Percentiles rank a stretch among this genome's conserved stretches.
Evolutionary conservation across 2,888 invertebrate species (phyloP).

Genomic region (Caenorhabditis sp.): DNA sequence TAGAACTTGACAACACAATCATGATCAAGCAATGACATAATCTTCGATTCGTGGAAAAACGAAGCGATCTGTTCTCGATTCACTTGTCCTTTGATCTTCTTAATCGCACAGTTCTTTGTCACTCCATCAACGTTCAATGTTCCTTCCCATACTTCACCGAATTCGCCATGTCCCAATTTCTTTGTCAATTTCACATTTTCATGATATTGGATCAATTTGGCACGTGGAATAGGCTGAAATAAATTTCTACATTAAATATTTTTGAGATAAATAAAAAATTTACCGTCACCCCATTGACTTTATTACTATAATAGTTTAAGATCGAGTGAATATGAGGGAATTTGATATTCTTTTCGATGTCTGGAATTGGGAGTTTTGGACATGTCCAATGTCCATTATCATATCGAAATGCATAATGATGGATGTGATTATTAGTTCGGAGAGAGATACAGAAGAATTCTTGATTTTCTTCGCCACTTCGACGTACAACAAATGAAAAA

Average conservation of each 20-base stretch:
- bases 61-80: not conserved
- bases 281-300: not conserved
- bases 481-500: not conserved
- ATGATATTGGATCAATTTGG: not conserved
- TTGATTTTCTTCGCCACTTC: not conserved
- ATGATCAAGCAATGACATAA: not conserved
- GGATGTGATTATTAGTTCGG: not conserved
- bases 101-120: not conserved
- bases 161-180: constrained; percentile 1
- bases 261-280: not conserved
- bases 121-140: not conserved
- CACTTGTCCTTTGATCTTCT: not conserved
- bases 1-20: not conserved
- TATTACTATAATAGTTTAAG: not conserved
- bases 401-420: not conserved
- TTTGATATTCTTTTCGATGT: not conserved
- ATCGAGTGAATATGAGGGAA: not conserved
- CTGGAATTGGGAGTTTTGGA: not conserved
- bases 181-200: not conserved
- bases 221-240: not conserved
- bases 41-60: not conserved
- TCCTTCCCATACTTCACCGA: constrained; percentile 3
- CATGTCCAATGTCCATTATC: not conserved
- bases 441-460: not conserved
- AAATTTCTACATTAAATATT: not conserved